Evolutionary conservation across 92 coral and sea anemone species (phyloP).

Genomic region (Paramuricea clavata): DNA sequence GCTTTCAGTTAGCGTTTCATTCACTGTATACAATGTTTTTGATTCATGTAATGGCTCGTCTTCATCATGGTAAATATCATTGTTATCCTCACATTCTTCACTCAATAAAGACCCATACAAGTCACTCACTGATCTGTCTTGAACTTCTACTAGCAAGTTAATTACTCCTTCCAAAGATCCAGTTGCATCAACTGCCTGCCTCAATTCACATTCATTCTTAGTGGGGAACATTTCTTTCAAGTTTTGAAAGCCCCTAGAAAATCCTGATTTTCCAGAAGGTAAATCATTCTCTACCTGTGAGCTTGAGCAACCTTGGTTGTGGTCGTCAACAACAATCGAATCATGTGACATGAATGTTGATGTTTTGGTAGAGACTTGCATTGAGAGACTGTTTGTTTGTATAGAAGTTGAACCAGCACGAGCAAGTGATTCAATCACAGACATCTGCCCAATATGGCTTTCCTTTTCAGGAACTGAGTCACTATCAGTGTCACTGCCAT

Average conservation of each 20-base stretch:
- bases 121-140: not conserved
- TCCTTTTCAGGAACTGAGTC: conserved; percentile 29
- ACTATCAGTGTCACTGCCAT: conserved; percentile 38
- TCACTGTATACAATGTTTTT: conserved; percentile 21
- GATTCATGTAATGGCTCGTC: conserved; percentile 31
- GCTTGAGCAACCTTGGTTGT: no score
- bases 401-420: no score
- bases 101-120: not conserved
- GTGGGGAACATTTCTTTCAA: conserved; percentile 53
- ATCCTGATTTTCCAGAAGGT: no score
- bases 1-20: conserved; percentile 31
- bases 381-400: no score
- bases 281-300: not conserved
- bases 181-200: conserved; percentile 39
- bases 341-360: not conserved
- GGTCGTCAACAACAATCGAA: not conserved
- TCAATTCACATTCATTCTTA: conserved; percentile 36
- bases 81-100: not conserved
- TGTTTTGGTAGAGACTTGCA: no score
- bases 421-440: no score
- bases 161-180: conserved; percentile 39
- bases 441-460: conserved; percentile 10
- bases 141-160: conserved; percentile 42
- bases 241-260: not conserved
- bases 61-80: not conserved